These are phyloP conservation scores for Chloroclystis v-ata DNA, from an alignment of 2,888 invertebrate species.

Conservation along the genomic window DNA sequence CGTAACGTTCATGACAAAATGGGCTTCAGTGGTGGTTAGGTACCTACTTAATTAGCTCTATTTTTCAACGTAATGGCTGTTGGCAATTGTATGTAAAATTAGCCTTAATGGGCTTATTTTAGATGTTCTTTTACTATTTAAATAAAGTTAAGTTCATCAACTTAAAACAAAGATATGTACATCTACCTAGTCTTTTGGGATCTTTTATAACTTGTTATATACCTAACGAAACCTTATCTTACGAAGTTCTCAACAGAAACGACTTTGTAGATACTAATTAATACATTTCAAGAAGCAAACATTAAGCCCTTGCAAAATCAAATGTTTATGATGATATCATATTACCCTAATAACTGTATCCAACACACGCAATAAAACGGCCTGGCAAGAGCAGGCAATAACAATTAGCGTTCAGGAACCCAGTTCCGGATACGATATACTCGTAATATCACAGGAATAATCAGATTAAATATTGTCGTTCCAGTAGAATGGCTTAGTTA, in stretches of 20 bases:
- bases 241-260: no score
- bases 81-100: no score
- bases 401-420: constrained; percentile 38
- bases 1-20: constrained; percentile 1
- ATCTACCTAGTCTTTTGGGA: no score
- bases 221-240: no score
- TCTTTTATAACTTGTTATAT: no score
- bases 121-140: no score
- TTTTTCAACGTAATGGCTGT: neutral
- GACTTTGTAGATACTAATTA: no score
- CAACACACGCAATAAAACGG: constrained; percentile 20
- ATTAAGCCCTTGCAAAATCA: neutral
- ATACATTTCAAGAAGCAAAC: neutral
- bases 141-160: no score
- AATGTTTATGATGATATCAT: neutral
- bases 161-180: no score
- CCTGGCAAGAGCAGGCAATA: constrained; percentile 27
- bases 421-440: neutral
- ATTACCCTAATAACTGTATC: constrained; percentile 18
- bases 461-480: neutral
- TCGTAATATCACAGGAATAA: neutral
- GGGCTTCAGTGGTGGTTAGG: neutral
- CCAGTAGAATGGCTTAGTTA: no score
- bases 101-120: no score
- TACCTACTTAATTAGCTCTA: constrained; percentile 1